Percentiles rank a stretch among this genome's conserved stretches.
Evolutionary conservation across 2,888 invertebrate species (phyloP).

Genomic region (Pheosia tremula): DNA sequence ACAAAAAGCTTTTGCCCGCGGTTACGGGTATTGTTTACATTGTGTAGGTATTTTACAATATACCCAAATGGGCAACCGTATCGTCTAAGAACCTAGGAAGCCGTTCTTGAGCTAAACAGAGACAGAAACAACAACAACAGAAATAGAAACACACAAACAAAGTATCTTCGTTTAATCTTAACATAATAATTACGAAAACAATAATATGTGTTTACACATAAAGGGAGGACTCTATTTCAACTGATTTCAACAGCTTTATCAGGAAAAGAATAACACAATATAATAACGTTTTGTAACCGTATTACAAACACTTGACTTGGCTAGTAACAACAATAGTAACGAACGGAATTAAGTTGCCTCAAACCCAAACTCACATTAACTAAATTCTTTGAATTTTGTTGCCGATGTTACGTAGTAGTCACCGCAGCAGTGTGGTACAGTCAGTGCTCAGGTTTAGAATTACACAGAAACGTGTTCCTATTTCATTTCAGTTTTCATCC

Average conservation of each 20-base stretch:
- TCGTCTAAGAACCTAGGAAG: too few species aligned
- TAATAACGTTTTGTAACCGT: background rate
- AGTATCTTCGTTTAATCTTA: too few species aligned
- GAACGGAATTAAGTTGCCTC: background rate
- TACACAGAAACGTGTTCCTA: constrained; percentile 65
- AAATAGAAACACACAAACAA: too few species aligned
- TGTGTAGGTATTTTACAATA: too few species aligned
- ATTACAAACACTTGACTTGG: background rate
- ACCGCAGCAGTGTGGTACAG: constrained; percentile 4
- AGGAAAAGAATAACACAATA: background rate
- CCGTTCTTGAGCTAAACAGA: too few species aligned
- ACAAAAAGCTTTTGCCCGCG: background rate
- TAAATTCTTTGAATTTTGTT: constrained; percentile 1
- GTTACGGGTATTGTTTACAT: too few species aligned
- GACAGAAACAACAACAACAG: too few species aligned
- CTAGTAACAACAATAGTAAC: background rate
- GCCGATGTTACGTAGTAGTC: background rate
- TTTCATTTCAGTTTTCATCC: constrained; percentile 69
- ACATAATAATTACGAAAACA: too few species aligned
- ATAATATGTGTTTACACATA: too few species aligned
- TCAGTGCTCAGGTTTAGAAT: constrained; percentile 46
- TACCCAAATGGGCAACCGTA: too few species aligned
- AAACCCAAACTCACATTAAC: background rate
- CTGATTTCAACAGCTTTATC: background rate
- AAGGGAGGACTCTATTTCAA: background rate